Conservation (phyloP, 2,113 vertebrate genomes). For the Xyrauchen texanus region DNA sequence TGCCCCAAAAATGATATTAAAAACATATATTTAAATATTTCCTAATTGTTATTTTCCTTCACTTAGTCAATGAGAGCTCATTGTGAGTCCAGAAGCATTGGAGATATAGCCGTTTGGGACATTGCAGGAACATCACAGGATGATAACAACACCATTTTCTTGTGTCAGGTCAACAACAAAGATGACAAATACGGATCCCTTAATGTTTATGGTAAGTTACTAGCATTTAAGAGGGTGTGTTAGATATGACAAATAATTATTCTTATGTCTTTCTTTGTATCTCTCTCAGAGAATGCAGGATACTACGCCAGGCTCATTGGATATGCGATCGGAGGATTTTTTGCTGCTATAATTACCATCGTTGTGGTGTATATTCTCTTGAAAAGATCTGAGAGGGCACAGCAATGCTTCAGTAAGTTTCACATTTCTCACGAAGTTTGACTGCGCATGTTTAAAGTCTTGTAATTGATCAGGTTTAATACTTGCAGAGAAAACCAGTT, state of each 20-base stretch:
- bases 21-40: background rate
- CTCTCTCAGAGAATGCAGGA: conserved; percentile 52
- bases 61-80: conserved; percentile 63
- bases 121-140: conserved; percentile 58
- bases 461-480: too few species aligned
- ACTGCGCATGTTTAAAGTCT: too few species aligned
- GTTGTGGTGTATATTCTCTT: conserved; percentile 51
- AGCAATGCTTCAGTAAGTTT: conserved; percentile 68
- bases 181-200: conserved; percentile 11
- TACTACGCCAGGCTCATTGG: conserved; percentile 60
- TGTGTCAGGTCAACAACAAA: conserved; percentile 48
- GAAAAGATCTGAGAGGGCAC: conserved; percentile 62
- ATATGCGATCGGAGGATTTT: conserved; percentile 69
- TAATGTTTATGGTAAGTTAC: conserved; percentile 41
- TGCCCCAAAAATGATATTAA: background rate
- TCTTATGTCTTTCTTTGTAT: background rate
- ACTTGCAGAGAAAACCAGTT: too few species aligned
- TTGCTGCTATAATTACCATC: conserved; percentile 61
- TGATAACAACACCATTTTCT: conserved; percentile 61
- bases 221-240: background rate
- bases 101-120: conserved; percentile 63
- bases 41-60: background rate
- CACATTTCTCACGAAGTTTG: background rate
- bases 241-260: too few species aligned
- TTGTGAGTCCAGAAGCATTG: conserved; percentile 46